A percentile compares a stretch with the other conserved stretches of the same genome.
Evolutionary conservation across 1,140 invertebrate genomes (phyloP).

Genomic region (Danaus plexippus): DNA sequence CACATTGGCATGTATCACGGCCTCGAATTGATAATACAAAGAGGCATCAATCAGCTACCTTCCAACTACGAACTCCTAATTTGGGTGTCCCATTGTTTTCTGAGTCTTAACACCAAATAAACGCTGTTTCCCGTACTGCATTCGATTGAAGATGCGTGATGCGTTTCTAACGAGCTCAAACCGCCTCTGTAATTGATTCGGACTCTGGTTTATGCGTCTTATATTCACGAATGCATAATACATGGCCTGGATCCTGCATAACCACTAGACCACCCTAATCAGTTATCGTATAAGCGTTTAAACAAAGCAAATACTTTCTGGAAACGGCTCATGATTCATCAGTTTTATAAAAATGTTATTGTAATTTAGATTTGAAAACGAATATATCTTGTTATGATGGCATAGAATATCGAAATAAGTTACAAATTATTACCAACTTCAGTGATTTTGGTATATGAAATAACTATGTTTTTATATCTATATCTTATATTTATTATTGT

Average conservation of each 20-base stretch:
- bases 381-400: no score
- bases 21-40: conserved; percentile 14
- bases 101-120: conserved; percentile 59
- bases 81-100: conserved; percentile 62
- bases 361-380: no score
- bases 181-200: conserved; percentile 63
- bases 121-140: conserved; percentile 48
- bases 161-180: conserved; percentile 64
- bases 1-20: conserved; percentile 23
- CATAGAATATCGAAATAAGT: no score
- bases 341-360: no score
- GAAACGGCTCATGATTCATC: no score
- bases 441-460: no score
- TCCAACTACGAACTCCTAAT: conserved; percentile 43
- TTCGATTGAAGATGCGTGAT: conserved; percentile 67
- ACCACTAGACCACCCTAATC: conserved; percentile 6
- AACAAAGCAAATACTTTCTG: no score
- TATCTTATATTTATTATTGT: conserved; percentile 7
- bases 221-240: conserved; percentile 70
- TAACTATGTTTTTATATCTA: no score
- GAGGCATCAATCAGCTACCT: conserved; percentile 25
- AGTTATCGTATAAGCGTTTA: no score
- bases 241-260: conserved; percentile 29
- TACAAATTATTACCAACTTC: no score
- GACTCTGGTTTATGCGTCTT: conserved; percentile 59